Conservation (phyloP, 2,113 vertebrate species). For the Syngnathoides biaculeatus region DNA sequence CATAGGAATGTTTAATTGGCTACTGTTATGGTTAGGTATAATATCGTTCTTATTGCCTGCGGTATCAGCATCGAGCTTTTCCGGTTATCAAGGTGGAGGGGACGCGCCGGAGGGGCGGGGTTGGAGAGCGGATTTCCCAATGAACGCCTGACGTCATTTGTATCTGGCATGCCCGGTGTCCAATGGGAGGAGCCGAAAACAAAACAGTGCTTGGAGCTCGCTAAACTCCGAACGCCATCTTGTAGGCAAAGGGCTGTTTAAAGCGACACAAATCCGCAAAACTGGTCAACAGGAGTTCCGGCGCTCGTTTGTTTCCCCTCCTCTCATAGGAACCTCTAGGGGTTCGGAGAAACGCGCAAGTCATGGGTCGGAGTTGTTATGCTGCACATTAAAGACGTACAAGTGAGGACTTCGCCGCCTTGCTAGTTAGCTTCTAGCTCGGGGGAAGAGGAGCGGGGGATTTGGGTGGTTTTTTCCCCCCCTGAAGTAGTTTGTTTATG, state of each 20-base stretch:
- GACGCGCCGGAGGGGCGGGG: slow-evolving; percentile 17
- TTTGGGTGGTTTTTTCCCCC: slow-evolving; percentile 25
- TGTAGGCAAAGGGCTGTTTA: slow-evolving; percentile 59
- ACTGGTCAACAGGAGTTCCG: neutral
- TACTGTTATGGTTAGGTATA: too few relatives aligned
- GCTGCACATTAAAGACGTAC: slow-evolving; percentile 10
- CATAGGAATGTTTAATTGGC: too few relatives aligned
- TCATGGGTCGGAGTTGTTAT: slow-evolving; percentile 15
- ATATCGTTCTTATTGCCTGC: too few relatives aligned
- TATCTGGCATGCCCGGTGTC: slow-evolving; percentile 12
- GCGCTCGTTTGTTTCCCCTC: neutral
- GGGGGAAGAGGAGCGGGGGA: slow-evolving; percentile 45
- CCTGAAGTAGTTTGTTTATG: slow-evolving; percentile 69
- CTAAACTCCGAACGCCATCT: slow-evolving; percentile 67
- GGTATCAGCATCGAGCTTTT: too few relatives aligned
- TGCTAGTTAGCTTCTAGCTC: slow-evolving; percentile 41
- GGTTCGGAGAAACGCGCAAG: neutral
- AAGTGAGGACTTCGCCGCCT: slow-evolving; percentile 8
- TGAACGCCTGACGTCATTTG: slow-evolving; percentile 39
- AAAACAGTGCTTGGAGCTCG: slow-evolving; percentile 18
- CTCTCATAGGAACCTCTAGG: neutral
- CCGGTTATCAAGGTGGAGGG: too few relatives aligned
- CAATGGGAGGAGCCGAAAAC: slow-evolving; percentile 37
- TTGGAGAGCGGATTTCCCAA: slow-evolving; percentile 36
- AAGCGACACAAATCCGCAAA: slow-evolving; percentile 41